phyloP scores from a whole-genome alignment of 2,888 invertebrate species.

The Pristionchus entomophagus region DNA sequence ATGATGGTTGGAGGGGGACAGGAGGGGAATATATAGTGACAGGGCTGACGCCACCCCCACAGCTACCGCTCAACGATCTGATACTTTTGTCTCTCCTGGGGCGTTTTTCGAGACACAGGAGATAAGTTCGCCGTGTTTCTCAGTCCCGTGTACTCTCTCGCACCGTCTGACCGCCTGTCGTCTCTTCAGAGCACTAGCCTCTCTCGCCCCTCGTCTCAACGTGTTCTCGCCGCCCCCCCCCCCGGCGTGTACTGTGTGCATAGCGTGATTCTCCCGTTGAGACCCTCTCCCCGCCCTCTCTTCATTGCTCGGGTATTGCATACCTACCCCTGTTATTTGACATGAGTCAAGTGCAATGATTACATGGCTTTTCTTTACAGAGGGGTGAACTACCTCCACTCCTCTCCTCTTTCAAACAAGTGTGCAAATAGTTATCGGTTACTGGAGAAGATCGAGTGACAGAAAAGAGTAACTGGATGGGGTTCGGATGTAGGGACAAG shows the following conservation, averaged over 20 bases:
- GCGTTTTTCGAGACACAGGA: slow-evolving; percentile 2
- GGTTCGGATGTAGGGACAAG: too few species aligned
- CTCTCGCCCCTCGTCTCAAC: not conserved
- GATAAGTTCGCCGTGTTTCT: not conserved
- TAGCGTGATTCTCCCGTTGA: not conserved
- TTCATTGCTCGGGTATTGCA: not conserved
- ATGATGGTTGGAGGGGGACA: not conserved
- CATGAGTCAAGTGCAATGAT: slow-evolving; percentile 39
- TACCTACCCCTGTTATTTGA: slow-evolving; percentile 27
- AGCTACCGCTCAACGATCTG: not conserved
- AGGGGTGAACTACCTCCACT: not conserved
- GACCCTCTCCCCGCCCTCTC: slow-evolving; percentile 1
- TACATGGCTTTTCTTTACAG: not conserved
- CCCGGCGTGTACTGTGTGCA: slow-evolving; percentile 23
- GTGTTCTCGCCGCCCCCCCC: not conserved
- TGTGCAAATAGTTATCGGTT: slow-evolving; percentile 20
- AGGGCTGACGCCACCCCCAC: not conserved
- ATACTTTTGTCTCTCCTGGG: slow-evolving; percentile 2
- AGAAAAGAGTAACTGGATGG: not conserved
- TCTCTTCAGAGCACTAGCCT: not conserved
- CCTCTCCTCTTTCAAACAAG: too few species aligned
- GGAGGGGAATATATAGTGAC: slow-evolving; percentile 2
- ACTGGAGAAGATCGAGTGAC: not conserved
- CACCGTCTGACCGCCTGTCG: not conserved
- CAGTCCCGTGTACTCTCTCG: not conserved